Evolutionary conservation across 2,888 invertebrate species (phyloP), one percentile per base, ranked within the genome.

Genomic region (Leptopterna dolabrata): DNA sequence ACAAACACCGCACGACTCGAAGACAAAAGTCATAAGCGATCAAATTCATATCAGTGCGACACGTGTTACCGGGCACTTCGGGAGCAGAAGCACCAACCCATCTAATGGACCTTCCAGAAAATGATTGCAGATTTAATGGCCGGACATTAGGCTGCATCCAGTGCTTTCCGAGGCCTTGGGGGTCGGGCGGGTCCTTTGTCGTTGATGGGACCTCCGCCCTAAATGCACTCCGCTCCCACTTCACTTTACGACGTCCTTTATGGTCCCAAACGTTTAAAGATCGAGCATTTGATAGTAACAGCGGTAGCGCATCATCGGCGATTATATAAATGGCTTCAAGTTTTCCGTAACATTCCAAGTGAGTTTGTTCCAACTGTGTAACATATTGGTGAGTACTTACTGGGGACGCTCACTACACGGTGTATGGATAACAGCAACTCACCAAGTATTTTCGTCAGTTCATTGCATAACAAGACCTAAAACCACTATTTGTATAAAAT

Each of bases 261-360:
- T 78, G 78, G 45, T 45, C 78, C 45, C 78, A 27, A 78, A 78
- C 78, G 78, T 78, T 78, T 78, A 78, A 78, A 27, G 78, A 78
- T 78, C 45, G 78, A 63, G 63, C 63, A 19, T 63, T 63, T 63
- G 63, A 63, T 63, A 24, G 63, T 24, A 51, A 19, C 19, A 63
- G 63, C 63, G 24, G 63, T 63, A 63, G 63, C 63, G 63, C 63
- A 24, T 63, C 24, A 63, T 24, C 63, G 27, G 63, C 63, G n/a
- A 63, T 63, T 63, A 63, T 55, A 55, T 63, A 51, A 51, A 51
- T 51, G n/a, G 51, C 51, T n/a, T n/a, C n/a, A n/a, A 14, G 51
- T 51, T 51, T 51, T 51, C 51, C 14, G 14, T 51, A 51, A 16
- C 14, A n/a, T 51, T 51, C n/a, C 51, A 51, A 16, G 51, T 14